phyloP scores from a whole-genome alignment of 2,797 vertebrate species.

The Urosaurus nigricauda region DNA sequence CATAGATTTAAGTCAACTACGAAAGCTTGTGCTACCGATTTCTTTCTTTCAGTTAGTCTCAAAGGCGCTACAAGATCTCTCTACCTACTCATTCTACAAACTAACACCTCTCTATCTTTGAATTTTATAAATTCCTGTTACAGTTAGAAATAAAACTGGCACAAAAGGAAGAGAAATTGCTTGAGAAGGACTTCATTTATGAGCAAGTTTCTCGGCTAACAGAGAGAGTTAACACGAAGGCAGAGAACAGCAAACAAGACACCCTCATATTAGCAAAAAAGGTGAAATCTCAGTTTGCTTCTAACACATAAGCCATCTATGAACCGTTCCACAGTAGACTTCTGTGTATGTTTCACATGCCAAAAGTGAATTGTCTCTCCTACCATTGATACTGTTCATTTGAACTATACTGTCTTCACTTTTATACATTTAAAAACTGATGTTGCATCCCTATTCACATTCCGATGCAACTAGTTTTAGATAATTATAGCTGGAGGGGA shows the following conservation, averaged over 20 bases:
- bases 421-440: not conserved
- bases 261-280: constrained; percentile 83
- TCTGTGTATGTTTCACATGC: not conserved
- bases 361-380: not conserved
- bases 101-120: too few relatives aligned
- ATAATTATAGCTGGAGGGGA: not conserved
- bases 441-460: too few relatives aligned
- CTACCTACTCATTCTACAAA: too few relatives aligned
- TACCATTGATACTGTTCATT: not conserved
- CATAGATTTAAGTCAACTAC: too few relatives aligned
- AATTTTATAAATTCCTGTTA: not conserved
- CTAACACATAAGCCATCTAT: not conserved
- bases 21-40: too few relatives aligned
- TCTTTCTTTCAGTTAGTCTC: too few relatives aligned
- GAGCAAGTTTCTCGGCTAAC: constrained; percentile 86
- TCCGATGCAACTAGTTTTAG: not conserved
- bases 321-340: too few relatives aligned
- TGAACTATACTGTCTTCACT: not conserved
- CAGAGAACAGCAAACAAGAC: constrained; percentile 81
- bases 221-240: constrained; percentile 75
- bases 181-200: constrained; percentile 88
- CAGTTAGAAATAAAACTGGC: constrained; percentile 87
- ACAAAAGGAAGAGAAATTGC: constrained; percentile 84
- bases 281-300: constrained; percentile 76
- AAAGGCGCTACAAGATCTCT: too few relatives aligned